phyloP scores from a whole-genome alignment of 2,797 vertebrate species.

The Graptemys geographica region DNA sequence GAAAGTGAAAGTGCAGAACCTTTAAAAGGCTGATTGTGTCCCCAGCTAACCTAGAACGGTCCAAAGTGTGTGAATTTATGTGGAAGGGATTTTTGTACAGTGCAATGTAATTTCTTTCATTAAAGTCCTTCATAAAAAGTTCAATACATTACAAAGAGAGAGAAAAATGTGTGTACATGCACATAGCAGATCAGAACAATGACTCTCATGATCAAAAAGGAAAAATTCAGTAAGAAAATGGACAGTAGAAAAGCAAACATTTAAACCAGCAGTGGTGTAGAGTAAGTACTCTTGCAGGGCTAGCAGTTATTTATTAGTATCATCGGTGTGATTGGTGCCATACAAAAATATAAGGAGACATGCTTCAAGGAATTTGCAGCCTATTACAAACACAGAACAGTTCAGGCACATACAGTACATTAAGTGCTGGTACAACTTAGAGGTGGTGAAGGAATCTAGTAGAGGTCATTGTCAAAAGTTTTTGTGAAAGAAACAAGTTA shows the following conservation, averaged over 20 bases:
- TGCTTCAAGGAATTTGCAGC: slow-evolving; percentile 72
- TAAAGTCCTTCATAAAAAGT: neutral
- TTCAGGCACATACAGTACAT: slow-evolving; percentile 68
- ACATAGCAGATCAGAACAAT: neutral
- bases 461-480: slow-evolving; percentile 68
- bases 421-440: slow-evolving; percentile 73
- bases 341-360: slow-evolving; percentile 71
- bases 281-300: slow-evolving; percentile 32
- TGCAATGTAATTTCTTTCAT: neutral
- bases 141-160: neutral
- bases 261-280: slow-evolving; percentile 10
- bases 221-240: slow-evolving; percentile 32
- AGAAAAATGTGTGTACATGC: neutral
- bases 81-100: neutral
- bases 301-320: slow-evolving; percentile 65
- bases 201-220: slow-evolving; percentile 21
- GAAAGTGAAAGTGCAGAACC: neutral
- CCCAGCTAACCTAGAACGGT: neutral
- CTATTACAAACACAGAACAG: slow-evolving; percentile 65
- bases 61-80: neutral
- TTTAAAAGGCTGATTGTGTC: neutral
- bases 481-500: slow-evolving; percentile 57
- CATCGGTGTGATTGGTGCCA: slow-evolving; percentile 43
- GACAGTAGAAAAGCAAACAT: slow-evolving; percentile 9
- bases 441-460: slow-evolving; percentile 63